phyloP scores from a whole-genome alignment of 1,140 invertebrate species.

The Temnothorax nylanderi region DNA sequence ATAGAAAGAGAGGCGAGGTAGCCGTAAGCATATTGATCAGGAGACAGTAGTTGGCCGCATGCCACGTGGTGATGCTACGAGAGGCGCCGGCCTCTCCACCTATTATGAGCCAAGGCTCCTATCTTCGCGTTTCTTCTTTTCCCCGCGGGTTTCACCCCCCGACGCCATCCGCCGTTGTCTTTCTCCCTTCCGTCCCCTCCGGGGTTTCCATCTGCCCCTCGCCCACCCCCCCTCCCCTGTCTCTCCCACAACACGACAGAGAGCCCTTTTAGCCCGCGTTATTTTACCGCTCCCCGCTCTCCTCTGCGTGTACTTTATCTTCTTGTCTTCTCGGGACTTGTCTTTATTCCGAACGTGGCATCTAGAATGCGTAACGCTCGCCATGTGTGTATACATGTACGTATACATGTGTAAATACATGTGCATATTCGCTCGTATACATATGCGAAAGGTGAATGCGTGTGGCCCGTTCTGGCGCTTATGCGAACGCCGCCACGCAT shows the following conservation, averaged over 20 bases:
- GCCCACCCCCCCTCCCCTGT: not conserved
- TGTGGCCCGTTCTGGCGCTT: constrained; percentile 47
- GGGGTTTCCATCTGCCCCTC: not conserved
- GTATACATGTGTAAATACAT: not conserved
- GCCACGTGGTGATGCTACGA: constrained; percentile 85
- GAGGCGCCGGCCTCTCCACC: constrained; percentile 83
- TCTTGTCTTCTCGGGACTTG: constrained; percentile 33
- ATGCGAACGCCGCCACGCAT: constrained; percentile 5
- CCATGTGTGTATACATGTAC: not conserved
- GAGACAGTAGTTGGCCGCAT: constrained; percentile 85
- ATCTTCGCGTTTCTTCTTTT: constrained; percentile 82
- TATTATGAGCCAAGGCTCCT: constrained; percentile 85
- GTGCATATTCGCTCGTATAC: not conserved
- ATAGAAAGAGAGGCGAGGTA: constrained; percentile 74
- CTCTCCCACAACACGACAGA: not conserved
- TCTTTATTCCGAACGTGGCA: constrained; percentile 40
- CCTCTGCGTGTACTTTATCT: constrained; percentile 44
- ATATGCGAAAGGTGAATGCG: constrained; percentile 7
- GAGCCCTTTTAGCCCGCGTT: constrained; percentile 36
- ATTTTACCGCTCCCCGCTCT: not conserved
- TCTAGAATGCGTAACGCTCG: constrained; percentile 25
- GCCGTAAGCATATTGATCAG: constrained; percentile 86
- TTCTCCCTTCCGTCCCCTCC: not conserved
- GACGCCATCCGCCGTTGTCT: constrained; percentile 41
- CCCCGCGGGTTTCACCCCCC: constrained; percentile 68